Percentiles rank a stretch among this genome's conserved stretches.
Conservation (phyloP, 2,113 vertebrate genomes). For the Geococcyx californianus region DNA sequence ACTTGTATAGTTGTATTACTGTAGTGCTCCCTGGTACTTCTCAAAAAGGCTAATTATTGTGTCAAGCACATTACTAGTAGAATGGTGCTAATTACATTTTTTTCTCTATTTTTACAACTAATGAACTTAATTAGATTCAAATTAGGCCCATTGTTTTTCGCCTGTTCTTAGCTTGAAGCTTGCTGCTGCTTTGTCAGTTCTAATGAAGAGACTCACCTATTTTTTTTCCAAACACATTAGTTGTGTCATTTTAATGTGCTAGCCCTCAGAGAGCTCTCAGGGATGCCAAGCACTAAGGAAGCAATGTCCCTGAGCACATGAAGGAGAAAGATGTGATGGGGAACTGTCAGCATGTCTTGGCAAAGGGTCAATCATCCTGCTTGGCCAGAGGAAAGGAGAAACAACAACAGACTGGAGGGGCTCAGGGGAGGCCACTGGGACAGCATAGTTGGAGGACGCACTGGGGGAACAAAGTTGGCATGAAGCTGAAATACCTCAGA, state of each 20-base stretch:
- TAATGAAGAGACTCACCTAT: not conserved
- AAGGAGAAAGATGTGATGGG: not conserved
- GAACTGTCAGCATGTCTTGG: not conserved
- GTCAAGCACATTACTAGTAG: not conserved
- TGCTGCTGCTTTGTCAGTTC: not conserved
- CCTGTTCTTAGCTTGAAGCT: not conserved
- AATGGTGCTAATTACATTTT: not conserved
- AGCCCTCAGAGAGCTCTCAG: not conserved
- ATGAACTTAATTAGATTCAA: conserved; percentile 11
- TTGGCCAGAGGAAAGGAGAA: not conserved
- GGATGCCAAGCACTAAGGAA: not conserved
- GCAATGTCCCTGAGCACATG: fast-evolving
- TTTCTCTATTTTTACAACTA: conserved; percentile 7
- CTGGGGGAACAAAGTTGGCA: too few species aligned
- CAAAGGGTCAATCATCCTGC: not conserved
- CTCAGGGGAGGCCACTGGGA: not conserved
- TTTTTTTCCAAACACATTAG: not conserved
- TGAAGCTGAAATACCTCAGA: not conserved
- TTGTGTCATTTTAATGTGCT: not conserved
- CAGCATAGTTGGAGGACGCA: too few species aligned
- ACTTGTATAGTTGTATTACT: not conserved
- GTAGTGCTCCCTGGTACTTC: not conserved
- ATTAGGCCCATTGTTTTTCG: not conserved
- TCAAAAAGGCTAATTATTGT: not conserved
- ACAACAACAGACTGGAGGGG: not conserved